Evolutionary conservation across 2,888 invertebrate genomes (phyloP), one percentile per base, ranked within the genome.

Genomic region (Andrena chrysosceles): DNA sequence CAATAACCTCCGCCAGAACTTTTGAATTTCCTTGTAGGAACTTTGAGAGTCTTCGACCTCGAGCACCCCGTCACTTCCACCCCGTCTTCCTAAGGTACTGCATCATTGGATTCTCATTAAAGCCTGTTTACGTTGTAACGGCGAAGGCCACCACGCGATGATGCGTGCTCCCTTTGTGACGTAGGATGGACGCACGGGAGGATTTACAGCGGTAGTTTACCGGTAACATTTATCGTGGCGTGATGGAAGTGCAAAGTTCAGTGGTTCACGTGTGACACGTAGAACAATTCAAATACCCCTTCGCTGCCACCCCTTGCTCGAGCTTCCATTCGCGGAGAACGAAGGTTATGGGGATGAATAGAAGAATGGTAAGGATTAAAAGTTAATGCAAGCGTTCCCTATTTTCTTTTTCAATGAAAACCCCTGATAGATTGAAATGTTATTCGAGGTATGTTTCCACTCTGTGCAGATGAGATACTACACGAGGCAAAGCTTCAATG

Each of bases 191-290:
- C 48, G 66, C 78, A 77, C 78, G 75, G 75, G 49, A 72, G 62
- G 66, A 59, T 62, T 35, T 10, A 10, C 35, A 35, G 52, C 29
- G 31, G 72, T 48, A 63, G 72, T 79, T 79, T 54, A 52, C 72
- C 60, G 73, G 20, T 26, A 72, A 81, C 72, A 72, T 68, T 64
- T 78, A 81, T 69, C 72, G 16, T 20, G 31, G 35, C 42, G 49
- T 35, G 29, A 56, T 26, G 71, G 63, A 75, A 77, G 77, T 81
- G 77, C 67, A 81, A 71, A 71, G 78, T 77, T 81, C 77, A 29
- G 23, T 16, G 42, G 31, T 56, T 64, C 54, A 52, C 31, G n/a
- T 26, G 54, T 35, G 10, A 7, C 20, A 8, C 20, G 10, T 10
- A n/a, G 26, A 52, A 23, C 10, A 56, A 56, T 56, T 56, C 56